Percentiles rank a stretch among this genome's conserved stretches.
Evolutionary conservation across 23 tunicate genomes (phyloP).

Genomic region (Diplosoma virens): DNA sequence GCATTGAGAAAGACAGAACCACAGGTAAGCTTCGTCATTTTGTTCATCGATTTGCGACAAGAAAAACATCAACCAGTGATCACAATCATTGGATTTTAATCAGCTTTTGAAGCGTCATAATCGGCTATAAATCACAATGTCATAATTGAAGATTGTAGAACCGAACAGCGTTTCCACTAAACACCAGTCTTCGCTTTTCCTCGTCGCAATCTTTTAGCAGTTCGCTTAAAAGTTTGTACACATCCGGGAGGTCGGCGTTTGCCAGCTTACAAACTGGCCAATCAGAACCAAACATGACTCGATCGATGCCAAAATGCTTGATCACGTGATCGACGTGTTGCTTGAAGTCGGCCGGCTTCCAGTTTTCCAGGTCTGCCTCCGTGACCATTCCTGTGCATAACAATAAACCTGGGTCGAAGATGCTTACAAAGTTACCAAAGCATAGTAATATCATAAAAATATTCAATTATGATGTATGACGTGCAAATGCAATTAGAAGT

Average conservation of each 20-base stretch:
- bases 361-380: constrained; percentile 67
- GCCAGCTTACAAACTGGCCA: constrained; percentile 99
- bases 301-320: constrained; percentile 65
- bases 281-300: constrained; percentile 98
- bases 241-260: constrained; percentile 50
- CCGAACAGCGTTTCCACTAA: constrained; percentile 16
- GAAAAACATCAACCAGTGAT: no score
- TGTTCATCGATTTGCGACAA: no score
- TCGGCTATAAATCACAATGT: neutral
- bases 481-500: no score
- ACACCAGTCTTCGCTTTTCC: constrained; percentile 38
- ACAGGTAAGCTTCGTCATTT: constrained; percentile 35
- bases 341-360: constrained; percentile 75
- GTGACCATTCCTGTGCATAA: constrained; percentile 83
- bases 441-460: no score
- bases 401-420: no score
- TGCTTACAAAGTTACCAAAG: no score
- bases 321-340: constrained; percentile 80
- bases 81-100: neutral
- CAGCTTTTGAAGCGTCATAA: neutral
- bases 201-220: constrained; percentile 31
- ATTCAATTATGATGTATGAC: no score
- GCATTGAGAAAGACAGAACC: constrained; percentile 77
- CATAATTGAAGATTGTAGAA: constrained; percentile 27
- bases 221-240: constrained; percentile 45